Evolutionary conservation across 2,888 invertebrate species (phyloP), one percentile per base, ranked within the genome.

Genomic region (Agriopis leucophaearia): DNA sequence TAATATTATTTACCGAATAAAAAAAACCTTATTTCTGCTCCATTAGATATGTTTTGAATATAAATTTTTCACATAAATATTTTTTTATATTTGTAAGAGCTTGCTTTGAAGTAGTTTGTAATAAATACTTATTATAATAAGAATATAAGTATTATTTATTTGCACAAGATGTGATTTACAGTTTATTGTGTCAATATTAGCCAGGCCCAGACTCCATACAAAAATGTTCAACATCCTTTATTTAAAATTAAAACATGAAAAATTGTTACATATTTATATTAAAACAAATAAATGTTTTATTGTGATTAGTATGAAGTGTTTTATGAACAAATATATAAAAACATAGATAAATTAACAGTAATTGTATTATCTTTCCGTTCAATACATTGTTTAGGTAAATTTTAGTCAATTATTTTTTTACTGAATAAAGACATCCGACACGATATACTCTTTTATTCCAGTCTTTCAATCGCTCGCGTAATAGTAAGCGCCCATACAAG

Each of bases 351-450:
- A 7, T 2, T 18, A 42, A 12, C 12, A 13, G 1, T 55, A 27
- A 55, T n/a, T 42, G 42, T 13, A 18, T 27, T 42, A 40, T 64
- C 13, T 51, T 16, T 58, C 15, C 55, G 70, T 73, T 83, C 13
- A 27, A 9, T 5, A 36, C 66, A 68, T 84, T 87, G 81, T 78
- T 82, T 82, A 84, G 85, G 84, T 74, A 82, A 84, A 69, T 73
- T 85, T 88, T 88, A 85, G 88, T 89, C 89, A 89, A 89, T 90
- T 90, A 88, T 82, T 89, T 90, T 88, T 63, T 81, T 79, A 84
- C 83, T 80, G 80, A 87, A 84, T 86, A 87, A 87, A 78, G 83
- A 82, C 82, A 86, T 88, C 87, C 88, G 87, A 89, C 89, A 89
- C 88, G 83, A 84, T 7, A 48, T 35, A 5, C 10, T 27, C 8